Evolutionary conservation across 2,888 invertebrate species (phyloP).

Genomic region (Folsomia manolachei): DNA sequence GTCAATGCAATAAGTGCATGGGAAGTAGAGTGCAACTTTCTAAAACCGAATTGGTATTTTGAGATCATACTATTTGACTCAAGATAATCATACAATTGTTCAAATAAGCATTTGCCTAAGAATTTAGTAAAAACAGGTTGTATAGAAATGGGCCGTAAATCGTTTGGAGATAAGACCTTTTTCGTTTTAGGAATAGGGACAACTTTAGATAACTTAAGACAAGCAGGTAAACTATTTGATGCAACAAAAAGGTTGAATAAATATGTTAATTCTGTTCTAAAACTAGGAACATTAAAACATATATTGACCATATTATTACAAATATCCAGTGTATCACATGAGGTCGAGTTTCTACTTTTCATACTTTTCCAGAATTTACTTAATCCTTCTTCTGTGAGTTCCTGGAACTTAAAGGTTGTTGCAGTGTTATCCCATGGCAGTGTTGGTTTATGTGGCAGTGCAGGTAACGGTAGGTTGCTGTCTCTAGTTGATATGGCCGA

Average conservation of each 20-base stretch:
- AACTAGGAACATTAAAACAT: neutral
- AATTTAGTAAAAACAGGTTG: constrained; percentile 18
- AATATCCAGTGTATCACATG: neutral
- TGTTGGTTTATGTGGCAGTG: neutral
- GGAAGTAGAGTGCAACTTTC: neutral
- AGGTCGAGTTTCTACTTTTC: neutral
- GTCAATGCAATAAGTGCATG: constrained; percentile 22
- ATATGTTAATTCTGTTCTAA: neutral
- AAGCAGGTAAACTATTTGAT: neutral
- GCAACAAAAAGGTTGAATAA: neutral
- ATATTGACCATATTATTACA: neutral
- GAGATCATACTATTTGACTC: constrained; percentile 1
- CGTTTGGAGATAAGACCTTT: neutral
- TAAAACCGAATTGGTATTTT: constrained; percentile 15
- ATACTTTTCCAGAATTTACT: neutral
- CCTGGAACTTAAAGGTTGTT: neutral
- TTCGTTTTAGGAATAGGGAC: neutral
- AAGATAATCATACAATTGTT: neutral
- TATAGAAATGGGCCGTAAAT: neutral
- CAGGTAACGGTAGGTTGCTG: neutral
- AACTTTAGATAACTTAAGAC: neutral
- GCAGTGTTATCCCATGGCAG: neutral
- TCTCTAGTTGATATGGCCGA: neutral
- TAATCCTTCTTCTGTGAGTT: neutral
- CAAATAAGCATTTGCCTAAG: constrained; percentile 14